A percentile compares a stretch with the other conserved stretches of the same genome.
phyloP scores from a whole-genome alignment of 1,140 invertebrate genomes.

The Lethrus apterus region DNA sequence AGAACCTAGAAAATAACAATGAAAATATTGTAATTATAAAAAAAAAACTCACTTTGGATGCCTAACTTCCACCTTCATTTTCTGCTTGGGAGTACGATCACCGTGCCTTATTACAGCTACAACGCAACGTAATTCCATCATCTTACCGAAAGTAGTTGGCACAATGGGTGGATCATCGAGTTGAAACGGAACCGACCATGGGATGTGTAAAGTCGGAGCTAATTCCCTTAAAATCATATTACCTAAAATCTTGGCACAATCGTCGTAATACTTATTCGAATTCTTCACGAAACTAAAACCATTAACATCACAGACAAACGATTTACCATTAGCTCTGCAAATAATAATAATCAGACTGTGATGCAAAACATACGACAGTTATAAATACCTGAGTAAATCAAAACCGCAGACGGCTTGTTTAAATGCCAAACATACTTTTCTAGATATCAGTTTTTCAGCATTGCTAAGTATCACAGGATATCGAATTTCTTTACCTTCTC shows the following conservation, averaged over 20 bases:
- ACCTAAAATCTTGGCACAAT: conserved; percentile 95
- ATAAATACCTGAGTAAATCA: conserved; percentile 77
- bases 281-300: conserved; percentile 99
- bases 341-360: conserved; percentile 21
- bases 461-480: conserved; percentile 98
- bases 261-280: conserved; percentile 99
- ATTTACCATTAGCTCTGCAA: conserved; percentile 91
- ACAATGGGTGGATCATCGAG: conserved; percentile 98
- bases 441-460: conserved; percentile 96
- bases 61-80: conserved; percentile 99
- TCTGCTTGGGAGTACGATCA: conserved; percentile 98
- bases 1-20: conserved; percentile 64
- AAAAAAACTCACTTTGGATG: conserved; percentile 76
- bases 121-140: conserved; percentile 99
- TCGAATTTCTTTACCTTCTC: conserved; percentile 96
- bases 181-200: conserved; percentile 94
- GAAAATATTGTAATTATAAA: conserved; percentile 4
- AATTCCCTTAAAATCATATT: conserved; percentile 90
- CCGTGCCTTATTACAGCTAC: conserved; percentile 98
- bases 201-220: conserved; percentile 91
- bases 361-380: not conserved
- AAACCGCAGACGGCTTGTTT: conserved; percentile 99
- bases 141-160: conserved; percentile 97
- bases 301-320: conserved; percentile 99
- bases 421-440: conserved; percentile 96